Conservation (phyloP, 2,797 vertebrate genomes). For the Falco rusticolus region DNA sequence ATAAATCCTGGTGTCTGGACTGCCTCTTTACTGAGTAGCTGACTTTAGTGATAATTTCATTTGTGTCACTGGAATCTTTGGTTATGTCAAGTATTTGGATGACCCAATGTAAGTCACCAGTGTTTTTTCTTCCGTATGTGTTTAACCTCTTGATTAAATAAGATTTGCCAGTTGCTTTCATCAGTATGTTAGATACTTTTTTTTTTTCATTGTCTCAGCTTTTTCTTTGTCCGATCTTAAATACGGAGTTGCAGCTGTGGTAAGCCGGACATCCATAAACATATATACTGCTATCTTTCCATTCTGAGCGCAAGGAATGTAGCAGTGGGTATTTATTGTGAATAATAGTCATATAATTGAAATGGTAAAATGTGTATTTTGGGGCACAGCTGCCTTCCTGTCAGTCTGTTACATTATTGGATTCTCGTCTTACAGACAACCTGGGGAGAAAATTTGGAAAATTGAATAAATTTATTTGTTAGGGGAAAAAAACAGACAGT, state of each 20-base stretch:
- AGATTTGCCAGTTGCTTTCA: background rate
- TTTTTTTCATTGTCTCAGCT: background rate
- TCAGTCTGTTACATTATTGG: background rate
- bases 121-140: background rate
- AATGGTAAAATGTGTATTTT: background rate
- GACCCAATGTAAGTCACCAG: background rate
- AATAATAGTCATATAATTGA: background rate
- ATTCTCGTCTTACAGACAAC: background rate
- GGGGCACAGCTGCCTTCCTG: background rate
- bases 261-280: background rate
- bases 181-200: background rate
- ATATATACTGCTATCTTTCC: background rate
- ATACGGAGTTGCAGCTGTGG: background rate
- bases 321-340: background rate
- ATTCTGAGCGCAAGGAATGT: background rate
- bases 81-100: background rate
- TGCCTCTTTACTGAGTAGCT: background rate
- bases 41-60: background rate
- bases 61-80: background rate
- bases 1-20: background rate
- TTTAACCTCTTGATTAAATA: background rate
- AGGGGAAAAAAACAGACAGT: background rate
- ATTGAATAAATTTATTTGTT: background rate
- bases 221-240: background rate
- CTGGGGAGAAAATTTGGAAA: background rate